Evolutionary conservation across 2,113 vertebrate species (phyloP).

Genomic region (Patagioenas fasciata): DNA sequence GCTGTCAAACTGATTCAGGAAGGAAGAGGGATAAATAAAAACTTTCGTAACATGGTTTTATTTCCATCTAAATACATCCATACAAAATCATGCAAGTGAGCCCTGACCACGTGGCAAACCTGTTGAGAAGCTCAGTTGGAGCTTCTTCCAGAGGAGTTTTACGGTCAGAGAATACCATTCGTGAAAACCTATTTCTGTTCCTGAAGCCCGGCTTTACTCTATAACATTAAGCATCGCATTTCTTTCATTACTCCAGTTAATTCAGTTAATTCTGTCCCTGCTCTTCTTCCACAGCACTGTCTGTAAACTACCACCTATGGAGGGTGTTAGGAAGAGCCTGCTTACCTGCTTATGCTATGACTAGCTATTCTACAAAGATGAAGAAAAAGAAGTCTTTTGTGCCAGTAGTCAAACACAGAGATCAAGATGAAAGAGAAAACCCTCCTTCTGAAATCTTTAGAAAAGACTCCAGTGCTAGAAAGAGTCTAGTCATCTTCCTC

Average conservation of each 20-base stretch:
- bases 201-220: not conserved
- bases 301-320: fast-evolving
- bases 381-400: not conserved
- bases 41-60: not conserved
- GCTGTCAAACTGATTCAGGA: not conserved
- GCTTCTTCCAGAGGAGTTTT: not conserved
- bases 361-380: not conserved
- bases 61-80: not conserved
- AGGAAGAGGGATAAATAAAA: not conserved
- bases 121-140: not conserved
- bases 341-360: not conserved
- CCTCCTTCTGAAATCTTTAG: not conserved
- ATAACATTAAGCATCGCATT: not conserved
- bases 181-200: not conserved
- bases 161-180: not conserved
- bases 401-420: not conserved
- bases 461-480: not conserved
- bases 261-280: not conserved
- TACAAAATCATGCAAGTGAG: not conserved
- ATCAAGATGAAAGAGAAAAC: not conserved
- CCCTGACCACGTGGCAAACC: not conserved
- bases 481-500: not conserved
- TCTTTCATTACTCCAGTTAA: not conserved
- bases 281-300: not conserved
- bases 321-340: not conserved